Evolutionary conservation across 1,140 invertebrate species (phyloP).

Genomic region (Zaprionus kolodkinae): DNA sequence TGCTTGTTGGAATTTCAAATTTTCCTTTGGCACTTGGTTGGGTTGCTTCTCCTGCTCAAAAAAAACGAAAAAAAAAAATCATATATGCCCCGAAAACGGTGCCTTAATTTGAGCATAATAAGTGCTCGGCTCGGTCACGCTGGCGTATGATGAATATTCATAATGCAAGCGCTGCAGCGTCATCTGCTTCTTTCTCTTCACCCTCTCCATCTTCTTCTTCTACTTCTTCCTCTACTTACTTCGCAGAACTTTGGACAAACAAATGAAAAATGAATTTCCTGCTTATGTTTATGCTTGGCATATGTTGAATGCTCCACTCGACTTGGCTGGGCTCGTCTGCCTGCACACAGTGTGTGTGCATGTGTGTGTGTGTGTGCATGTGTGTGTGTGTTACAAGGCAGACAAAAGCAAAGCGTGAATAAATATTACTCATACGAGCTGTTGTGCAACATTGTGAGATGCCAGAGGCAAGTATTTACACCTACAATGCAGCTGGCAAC

Average conservation of each 20-base stretch:
- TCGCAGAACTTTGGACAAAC: conserved; percentile 68
- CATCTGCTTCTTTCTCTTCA: conserved; percentile 45
- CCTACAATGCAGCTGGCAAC: conserved; percentile 56
- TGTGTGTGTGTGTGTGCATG: conserved; percentile 22
- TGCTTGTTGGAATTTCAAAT: conserved; percentile 78
- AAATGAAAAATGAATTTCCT: conserved; percentile 83
- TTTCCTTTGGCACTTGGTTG: conserved; percentile 55
- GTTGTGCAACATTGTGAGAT: conserved; percentile 72
- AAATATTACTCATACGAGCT: conserved; percentile 78
- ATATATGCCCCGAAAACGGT: conserved; percentile 48
- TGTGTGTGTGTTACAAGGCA: conserved; percentile 48
- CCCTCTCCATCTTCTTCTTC: conserved; percentile 27
- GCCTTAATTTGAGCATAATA: conserved; percentile 81
- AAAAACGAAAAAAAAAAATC: conserved; percentile 24
- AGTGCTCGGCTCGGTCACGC: conserved; percentile 62
- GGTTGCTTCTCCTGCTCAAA: neutral
- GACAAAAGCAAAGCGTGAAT: conserved; percentile 78
- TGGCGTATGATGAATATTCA: conserved; percentile 79
- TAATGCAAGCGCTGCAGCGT: conserved; percentile 50
- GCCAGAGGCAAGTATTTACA: conserved; percentile 80
- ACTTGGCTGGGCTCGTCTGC: conserved; percentile 28
- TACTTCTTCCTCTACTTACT: conserved; percentile 48
- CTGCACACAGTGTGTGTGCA: conserved; percentile 3
- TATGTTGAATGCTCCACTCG: conserved; percentile 70
- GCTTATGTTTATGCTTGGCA: conserved; percentile 79